phyloP scores from a whole-genome alignment of 2,888 invertebrate species.

The Isoperla grammatica region DNA sequence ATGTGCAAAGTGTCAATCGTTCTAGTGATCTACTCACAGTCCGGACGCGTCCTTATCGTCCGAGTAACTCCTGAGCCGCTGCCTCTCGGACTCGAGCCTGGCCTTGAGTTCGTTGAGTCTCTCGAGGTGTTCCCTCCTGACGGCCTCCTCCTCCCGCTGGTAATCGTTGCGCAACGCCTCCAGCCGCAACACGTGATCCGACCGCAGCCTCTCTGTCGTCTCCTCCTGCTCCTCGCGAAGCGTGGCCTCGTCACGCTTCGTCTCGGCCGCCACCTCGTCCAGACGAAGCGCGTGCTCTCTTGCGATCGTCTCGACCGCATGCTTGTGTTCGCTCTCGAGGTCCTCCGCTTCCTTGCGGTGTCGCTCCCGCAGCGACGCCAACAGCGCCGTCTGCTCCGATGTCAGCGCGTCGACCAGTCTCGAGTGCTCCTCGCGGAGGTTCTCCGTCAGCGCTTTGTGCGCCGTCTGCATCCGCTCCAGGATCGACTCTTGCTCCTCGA shows the following conservation, averaged over 20 bases:
- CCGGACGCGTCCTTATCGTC: background rate
- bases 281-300: background rate
- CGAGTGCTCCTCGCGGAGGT: background rate
- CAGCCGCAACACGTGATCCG: constrained; percentile 2
- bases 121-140: constrained; percentile 62
- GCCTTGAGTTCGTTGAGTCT: constrained; percentile 59
- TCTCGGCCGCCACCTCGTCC: background rate
- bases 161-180: background rate
- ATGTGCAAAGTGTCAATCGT: too few species aligned
- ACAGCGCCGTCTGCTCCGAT: background rate
- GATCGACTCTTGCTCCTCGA: background rate
- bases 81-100: constrained; percentile 52
- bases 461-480: background rate
- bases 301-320: background rate
- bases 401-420: background rate
- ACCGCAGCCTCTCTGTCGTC: background rate
- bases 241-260: background rate
- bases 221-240: constrained; percentile 1
- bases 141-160: constrained; percentile 55
- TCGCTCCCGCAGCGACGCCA: background rate
- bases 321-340: background rate
- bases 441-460: background rate
- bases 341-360: background rate
- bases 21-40: too few species aligned
- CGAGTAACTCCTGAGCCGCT: constrained; percentile 36